These are phyloP conservation scores for Chrysolina americana DNA, from an alignment of 2,888 invertebrate genomes.

Conservation along the genomic window DNA sequence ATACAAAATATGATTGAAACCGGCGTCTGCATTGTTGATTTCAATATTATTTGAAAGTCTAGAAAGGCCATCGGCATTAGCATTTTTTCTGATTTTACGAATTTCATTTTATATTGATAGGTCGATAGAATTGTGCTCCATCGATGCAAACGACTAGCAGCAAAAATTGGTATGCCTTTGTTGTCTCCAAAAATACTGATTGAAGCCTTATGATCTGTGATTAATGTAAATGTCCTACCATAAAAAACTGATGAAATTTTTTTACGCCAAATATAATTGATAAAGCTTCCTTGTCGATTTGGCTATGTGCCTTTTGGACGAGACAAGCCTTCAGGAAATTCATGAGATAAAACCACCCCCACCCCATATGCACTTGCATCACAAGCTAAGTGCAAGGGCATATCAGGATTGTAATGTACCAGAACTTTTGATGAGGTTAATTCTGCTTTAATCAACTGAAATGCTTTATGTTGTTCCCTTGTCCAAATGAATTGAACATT, in stretches of 20 bases:
- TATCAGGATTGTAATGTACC: conserved; percentile 20
- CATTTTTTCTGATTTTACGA: conserved; percentile 32
- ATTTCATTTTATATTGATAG: conserved; percentile 36
- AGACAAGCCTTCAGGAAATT: conserved; percentile 20
- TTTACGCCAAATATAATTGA: conserved; percentile 27
- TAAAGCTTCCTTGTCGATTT: conserved; percentile 30
- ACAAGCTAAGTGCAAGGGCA: conserved; percentile 11
- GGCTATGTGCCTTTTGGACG: conserved; percentile 24
- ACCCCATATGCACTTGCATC: conserved; percentile 27
- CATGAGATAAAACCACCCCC: not conserved
- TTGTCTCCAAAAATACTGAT: conserved; percentile 32
- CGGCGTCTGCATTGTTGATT: conserved; percentile 20
- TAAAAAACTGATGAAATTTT: conserved; percentile 27
- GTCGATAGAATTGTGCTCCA: conserved; percentile 28
- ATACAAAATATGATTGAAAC: conserved; percentile 25
- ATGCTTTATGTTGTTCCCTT: conserved; percentile 17
- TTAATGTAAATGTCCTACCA: conserved; percentile 25
- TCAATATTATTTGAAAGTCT: conserved; percentile 9
- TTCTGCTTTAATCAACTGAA: conserved; percentile 9
- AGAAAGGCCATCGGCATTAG: conserved; percentile 28
- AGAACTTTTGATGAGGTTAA: conserved; percentile 12
- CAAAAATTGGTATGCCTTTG: conserved; percentile 26
- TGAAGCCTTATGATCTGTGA: conserved; percentile 35
- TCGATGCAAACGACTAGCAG: conserved; percentile 27
- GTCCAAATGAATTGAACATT: conserved; percentile 5